Evolutionary conservation across 1,140 invertebrate genomes (phyloP).

Genomic region (Cotesia glomerata): DNA sequence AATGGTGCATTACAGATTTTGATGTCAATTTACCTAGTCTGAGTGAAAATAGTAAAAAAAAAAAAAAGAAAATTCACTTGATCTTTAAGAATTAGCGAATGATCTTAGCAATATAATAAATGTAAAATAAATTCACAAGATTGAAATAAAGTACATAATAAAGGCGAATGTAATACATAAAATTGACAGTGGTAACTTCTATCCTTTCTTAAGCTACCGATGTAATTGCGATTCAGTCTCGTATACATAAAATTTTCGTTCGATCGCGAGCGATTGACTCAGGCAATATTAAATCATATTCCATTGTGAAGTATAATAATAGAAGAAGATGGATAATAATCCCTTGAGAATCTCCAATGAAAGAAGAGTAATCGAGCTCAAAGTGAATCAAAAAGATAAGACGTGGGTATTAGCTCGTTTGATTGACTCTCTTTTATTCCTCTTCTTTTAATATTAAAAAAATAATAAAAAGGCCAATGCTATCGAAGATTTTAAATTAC

Average conservation of each 20-base stretch:
- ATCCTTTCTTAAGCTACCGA: not conserved
- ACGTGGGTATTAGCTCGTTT: slow-evolving; percentile 33
- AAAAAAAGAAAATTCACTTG: no score
- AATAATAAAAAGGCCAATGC: slow-evolving; percentile 10
- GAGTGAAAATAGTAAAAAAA: no score
- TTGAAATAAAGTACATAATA: slow-evolving; percentile 5
- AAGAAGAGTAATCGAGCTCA: slow-evolving; percentile 32
- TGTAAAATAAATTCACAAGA: not conserved
- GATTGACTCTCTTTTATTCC: slow-evolving; percentile 31
- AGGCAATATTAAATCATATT: slow-evolving; percentile 43
- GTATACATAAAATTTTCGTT: slow-evolving; percentile 14
- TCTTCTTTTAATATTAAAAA: not conserved
- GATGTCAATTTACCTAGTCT: no score
- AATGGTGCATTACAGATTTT: no score
- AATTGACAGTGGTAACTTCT: slow-evolving; percentile 2
- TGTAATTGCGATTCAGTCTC: slow-evolving; percentile 24
- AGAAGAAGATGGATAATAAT: slow-evolving; percentile 36
- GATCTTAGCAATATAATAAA: slow-evolving; percentile 1
- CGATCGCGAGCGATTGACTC: slow-evolving; percentile 25
- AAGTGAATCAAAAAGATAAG: slow-evolving; percentile 29
- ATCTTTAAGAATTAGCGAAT: no score
- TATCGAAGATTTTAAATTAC: not conserved
- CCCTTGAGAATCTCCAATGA: slow-evolving; percentile 31
- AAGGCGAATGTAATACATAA: slow-evolving; percentile 24
- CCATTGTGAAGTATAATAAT: slow-evolving; percentile 40